Conservation (phyloP, 2,113 vertebrate species). For the Xiphophorus couchianus region DNA sequence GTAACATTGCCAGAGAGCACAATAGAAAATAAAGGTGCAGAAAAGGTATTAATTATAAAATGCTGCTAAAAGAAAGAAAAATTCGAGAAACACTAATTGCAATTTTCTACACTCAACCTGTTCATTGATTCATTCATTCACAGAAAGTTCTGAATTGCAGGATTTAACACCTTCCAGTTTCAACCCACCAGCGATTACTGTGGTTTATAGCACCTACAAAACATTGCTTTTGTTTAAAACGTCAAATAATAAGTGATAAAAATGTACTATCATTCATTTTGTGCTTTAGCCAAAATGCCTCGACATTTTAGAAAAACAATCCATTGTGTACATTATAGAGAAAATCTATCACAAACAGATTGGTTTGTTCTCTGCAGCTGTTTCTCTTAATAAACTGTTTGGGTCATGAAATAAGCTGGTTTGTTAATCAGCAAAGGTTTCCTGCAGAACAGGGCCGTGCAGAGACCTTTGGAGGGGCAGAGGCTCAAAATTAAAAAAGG, state of each 20-base stretch:
- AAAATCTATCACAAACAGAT: too few species aligned
- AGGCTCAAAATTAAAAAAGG: too few species aligned
- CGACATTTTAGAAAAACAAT: too few species aligned
- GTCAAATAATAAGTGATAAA: not conserved
- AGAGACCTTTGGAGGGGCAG: too few species aligned
- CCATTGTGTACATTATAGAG: too few species aligned
- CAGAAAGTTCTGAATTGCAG: not conserved
- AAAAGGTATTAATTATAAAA: not conserved
- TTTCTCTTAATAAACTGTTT: too few species aligned
- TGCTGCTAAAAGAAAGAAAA: not conserved
- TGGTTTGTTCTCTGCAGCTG: too few species aligned
- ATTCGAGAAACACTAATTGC: not conserved
- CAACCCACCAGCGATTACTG: not conserved
- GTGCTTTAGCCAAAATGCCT: too few species aligned
- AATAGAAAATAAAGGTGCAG: constrained; percentile 8
- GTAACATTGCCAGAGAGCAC: not conserved
- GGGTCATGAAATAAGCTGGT: too few species aligned
- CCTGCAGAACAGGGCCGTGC: too few species aligned
- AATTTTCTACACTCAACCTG: not conserved
- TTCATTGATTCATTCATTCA: not conserved
- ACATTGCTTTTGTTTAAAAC: not conserved
- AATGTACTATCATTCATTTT: too few species aligned
- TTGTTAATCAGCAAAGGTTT: too few species aligned
- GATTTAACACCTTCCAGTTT: not conserved
- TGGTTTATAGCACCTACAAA: not conserved